Evolutionary conservation across 2,113 vertebrate genomes (phyloP).

Genomic region (Leuciscus idus): DNA sequence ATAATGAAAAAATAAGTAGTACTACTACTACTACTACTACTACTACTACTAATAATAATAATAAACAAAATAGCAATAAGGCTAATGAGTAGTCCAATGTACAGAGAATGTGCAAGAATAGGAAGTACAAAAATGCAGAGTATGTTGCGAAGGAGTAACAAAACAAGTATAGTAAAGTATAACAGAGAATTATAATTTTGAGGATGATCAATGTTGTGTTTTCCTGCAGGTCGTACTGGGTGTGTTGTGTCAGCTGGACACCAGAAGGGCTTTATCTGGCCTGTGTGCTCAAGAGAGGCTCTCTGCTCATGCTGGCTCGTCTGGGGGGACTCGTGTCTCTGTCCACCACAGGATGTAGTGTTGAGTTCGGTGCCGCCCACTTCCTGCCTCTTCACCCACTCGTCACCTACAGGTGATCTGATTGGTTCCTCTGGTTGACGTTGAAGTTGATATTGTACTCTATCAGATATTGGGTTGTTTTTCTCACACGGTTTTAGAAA

Average conservation of each 20-base stretch:
- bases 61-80: no score
- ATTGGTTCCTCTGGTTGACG: neutral
- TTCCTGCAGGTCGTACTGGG: constrained; percentile 91
- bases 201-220: no score
- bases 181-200: no score
- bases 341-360: constrained; percentile 85
- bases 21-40: no score
- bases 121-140: no score
- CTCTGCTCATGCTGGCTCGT: constrained; percentile 85
- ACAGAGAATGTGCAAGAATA: no score
- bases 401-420: constrained; percentile 85
- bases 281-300: constrained; percentile 92
- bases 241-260: constrained; percentile 88
- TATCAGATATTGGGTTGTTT: neutral
- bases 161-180: no score
- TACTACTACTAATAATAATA: no score
- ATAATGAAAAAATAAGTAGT: no score
- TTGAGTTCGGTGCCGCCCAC: constrained; percentile 93
- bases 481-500: neutral
- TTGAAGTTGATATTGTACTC: neutral
- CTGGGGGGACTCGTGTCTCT: constrained; percentile 87
- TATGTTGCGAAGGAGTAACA: no score
- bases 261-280: constrained; percentile 86
- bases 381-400: constrained; percentile 94
- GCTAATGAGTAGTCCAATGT: no score